Evolutionary conservation across 64 coral and sea anemone species (phyloP).

Genomic region (Exaiptasia diaphana): DNA sequence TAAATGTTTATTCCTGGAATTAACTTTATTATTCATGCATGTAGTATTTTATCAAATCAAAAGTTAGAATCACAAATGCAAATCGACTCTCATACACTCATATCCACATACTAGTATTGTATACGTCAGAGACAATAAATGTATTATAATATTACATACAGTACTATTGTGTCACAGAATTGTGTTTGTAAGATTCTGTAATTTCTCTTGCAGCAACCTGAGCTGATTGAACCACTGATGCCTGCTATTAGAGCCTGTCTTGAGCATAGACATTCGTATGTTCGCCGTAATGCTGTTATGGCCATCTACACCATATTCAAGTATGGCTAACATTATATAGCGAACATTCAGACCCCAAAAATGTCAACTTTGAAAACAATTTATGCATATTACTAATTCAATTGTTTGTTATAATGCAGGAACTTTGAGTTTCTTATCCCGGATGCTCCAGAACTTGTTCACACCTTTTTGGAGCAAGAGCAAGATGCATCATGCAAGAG

Average conservation of each 20-base stretch:
- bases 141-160: too few relatives aligned
- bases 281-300: conserved; percentile 98
- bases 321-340: conserved; percentile 1
- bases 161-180: too few relatives aligned
- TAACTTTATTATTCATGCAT: not conserved
- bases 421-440: conserved; percentile 99
- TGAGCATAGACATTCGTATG: conserved; percentile 95
- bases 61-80: too few relatives aligned
- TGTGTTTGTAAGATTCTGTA: too few relatives aligned
- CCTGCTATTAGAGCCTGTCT: conserved; percentile 91
- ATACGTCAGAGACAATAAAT: too few relatives aligned
- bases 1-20: not conserved
- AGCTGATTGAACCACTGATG: conserved; percentile 93
- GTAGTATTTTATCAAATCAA: not conserved
- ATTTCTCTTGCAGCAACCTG: conserved; percentile 63
- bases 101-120: too few relatives aligned
- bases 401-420: conserved; percentile 4
- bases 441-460: conserved; percentile 94
- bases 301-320: conserved; percentile 97
- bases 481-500: conserved; percentile 98
- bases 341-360: not conserved
- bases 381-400: too few relatives aligned
- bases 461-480: conserved; percentile 97
- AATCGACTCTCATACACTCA: too few relatives aligned
- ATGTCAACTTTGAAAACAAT: too few relatives aligned